A percentile compares a stretch with the other conserved stretches of the same genome.
These are phyloP conservation scores for Neotoma lepida DNA, from an alignment of 2,113 vertebrate genomes.

Conservation along the genomic window DNA sequence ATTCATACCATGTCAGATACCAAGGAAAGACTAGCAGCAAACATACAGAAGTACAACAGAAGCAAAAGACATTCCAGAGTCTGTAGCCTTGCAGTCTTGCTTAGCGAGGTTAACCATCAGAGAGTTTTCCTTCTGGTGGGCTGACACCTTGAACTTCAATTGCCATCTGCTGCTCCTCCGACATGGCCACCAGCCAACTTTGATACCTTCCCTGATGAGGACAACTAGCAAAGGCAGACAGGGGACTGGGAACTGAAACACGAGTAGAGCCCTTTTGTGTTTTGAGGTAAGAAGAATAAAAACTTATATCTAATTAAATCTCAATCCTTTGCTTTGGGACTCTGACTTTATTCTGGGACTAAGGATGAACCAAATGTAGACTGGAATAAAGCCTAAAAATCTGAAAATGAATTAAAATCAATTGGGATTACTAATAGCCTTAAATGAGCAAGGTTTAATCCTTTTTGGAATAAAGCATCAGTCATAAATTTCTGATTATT, in stretches of 20 bases:
- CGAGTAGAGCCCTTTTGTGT: not conserved
- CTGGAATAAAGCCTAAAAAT: constrained; percentile 30
- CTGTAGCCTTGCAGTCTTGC: no score
- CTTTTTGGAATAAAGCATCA: not conserved
- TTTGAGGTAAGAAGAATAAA: not conserved
- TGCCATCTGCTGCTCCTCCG: no score
- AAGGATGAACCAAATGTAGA: not conserved
- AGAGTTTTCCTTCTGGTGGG: no score
- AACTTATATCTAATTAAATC: not conserved
- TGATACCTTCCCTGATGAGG: not conserved
- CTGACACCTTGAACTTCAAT: no score
- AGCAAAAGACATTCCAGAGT: no score
- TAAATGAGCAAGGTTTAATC: constrained; percentile 1
- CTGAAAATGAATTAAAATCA: constrained; percentile 43
- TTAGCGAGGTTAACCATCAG: no score
- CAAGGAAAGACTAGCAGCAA: no score
- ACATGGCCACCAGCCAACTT: not conserved
- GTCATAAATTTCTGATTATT: not conserved
- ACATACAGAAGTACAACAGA: no score
- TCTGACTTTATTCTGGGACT: not conserved
- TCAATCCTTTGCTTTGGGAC: not conserved
- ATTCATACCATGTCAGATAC: no score
- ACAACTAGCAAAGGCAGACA: not conserved
- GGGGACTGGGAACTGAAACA: not conserved
- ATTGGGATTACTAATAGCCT: not conserved